Percentiles rank a stretch among this genome's conserved stretches.
These are phyloP conservation scores for Metaphire vulgaris DNA, from an alignment of 1,140 invertebrate species.

Conservation along the genomic window DNA sequence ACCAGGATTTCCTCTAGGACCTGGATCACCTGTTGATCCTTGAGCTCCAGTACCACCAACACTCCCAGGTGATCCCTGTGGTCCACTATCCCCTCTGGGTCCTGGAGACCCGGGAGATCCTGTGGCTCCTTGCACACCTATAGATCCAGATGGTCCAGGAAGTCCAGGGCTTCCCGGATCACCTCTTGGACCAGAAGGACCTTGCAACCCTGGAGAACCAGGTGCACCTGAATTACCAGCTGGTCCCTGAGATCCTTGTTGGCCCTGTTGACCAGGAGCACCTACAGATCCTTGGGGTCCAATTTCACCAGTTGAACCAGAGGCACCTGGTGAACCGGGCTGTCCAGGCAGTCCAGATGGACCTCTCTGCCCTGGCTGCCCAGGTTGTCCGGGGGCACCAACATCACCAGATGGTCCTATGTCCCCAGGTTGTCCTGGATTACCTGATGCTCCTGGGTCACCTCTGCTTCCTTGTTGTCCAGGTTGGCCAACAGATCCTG, in stretches of 20 bases:
- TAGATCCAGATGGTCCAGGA: slow-evolving; percentile 33
- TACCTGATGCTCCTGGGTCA: slow-evolving; percentile 22
- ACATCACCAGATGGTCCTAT: slow-evolving; percentile 21
- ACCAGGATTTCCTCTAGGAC: slow-evolving; percentile 29
- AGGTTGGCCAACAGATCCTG: slow-evolving; percentile 9
- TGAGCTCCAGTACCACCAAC: slow-evolving; percentile 6
- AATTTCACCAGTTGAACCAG: slow-evolving; percentile 23
- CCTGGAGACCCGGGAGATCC: slow-evolving; percentile 52
- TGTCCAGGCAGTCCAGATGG: slow-evolving; percentile 24
- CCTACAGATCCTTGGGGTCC: slow-evolving; percentile 54
- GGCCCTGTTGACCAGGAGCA: slow-evolving; percentile 62
- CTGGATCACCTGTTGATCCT: slow-evolving; percentile 20
- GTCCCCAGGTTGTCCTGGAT: slow-evolving; percentile 15
- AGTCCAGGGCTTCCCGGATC: slow-evolving; percentile 64
- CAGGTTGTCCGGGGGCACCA: slow-evolving; percentile 23
- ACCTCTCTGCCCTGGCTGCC: slow-evolving; percentile 17
- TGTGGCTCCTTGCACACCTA: slow-evolving; percentile 55
- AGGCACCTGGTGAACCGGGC: slow-evolving; percentile 20
- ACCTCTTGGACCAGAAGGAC: slow-evolving; percentile 28
- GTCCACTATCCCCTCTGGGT: slow-evolving; percentile 4
- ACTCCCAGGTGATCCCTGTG: slow-evolving; percentile 7
- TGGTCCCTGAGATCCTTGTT: slow-evolving; percentile 48
- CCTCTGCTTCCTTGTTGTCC: slow-evolving; percentile 25
- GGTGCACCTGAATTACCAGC: slow-evolving; percentile 21
- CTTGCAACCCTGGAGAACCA: slow-evolving; percentile 23